A percentile compares a stretch with the other conserved stretches of the same genome.
Evolutionary conservation across 2,113 vertebrate genomes (phyloP).

Genomic region (Macrotis lagotis): DNA sequence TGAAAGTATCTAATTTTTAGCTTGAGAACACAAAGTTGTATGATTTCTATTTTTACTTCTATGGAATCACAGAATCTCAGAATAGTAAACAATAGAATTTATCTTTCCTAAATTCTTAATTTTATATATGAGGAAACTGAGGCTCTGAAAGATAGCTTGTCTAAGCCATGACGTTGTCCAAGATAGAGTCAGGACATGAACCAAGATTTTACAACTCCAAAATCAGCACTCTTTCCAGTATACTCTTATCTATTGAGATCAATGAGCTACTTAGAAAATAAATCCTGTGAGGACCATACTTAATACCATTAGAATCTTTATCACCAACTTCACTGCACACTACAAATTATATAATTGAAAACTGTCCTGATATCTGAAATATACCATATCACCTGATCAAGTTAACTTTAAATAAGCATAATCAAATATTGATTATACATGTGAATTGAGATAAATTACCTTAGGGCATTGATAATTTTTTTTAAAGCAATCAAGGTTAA

Average conservation of each 20-base stretch:
- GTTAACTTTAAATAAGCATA: not conserved
- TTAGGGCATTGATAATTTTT: not conserved
- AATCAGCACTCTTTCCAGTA: not conserved
- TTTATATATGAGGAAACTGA: not conserved
- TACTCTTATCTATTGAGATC: not conserved
- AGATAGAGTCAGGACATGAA: not conserved
- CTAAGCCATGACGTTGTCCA: not conserved
- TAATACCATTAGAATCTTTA: not conserved
- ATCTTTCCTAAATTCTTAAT: not conserved
- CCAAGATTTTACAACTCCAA: not conserved
- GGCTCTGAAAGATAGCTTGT: not conserved
- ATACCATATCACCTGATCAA: not conserved
- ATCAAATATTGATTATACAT: not conserved
- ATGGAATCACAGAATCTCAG: not conserved
- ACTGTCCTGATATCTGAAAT: not conserved
- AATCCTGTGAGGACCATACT: not conserved
- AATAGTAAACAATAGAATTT: not conserved
- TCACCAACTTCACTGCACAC: not conserved
- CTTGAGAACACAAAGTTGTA: not conserved
- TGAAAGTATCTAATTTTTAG: not conserved
- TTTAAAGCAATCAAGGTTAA: not conserved
- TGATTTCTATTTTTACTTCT: not conserved
- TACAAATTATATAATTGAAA: not conserved
- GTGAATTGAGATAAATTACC: not conserved
- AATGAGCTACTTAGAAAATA: not conserved